These are phyloP conservation scores for Hydrocynus forskahlii DNA, from an alignment of 2,797 vertebrate genomes.

Conservation along the genomic window DNA sequence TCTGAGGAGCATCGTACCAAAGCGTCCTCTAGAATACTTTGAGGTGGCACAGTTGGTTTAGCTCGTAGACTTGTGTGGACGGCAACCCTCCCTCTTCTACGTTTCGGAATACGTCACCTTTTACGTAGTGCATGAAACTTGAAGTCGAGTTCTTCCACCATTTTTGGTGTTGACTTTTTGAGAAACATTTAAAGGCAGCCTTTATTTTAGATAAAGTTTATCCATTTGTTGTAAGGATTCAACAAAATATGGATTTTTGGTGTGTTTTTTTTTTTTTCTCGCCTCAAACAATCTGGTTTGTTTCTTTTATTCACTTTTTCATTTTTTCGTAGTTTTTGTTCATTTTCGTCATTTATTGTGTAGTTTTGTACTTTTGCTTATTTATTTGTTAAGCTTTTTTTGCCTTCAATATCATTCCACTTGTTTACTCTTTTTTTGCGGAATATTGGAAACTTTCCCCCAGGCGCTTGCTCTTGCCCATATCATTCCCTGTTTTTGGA, in stretches of 20 bases:
- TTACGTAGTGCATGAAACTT: slow-evolving; percentile 68
- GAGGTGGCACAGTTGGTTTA: slow-evolving; percentile 52
- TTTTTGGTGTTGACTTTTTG: slow-evolving; percentile 16
- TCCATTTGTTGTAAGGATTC: background rate
- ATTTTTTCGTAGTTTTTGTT: background rate
- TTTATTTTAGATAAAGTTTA: background rate
- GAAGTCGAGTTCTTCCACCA: slow-evolving; percentile 45
- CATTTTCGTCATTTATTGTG: background rate
- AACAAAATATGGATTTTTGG: too few relatives aligned
- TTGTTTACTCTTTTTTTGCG: background rate
- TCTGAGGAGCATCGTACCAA: slow-evolving; percentile 30
- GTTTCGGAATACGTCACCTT: slow-evolving; percentile 76
- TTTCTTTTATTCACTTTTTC: background rate
- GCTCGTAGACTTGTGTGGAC: slow-evolving; percentile 73
- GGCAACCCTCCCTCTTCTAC: slow-evolving; percentile 81
- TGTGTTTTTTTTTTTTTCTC: background rate
- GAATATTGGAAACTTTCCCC: background rate
- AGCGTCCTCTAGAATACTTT: slow-evolving; percentile 63
- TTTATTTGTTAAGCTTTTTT: background rate
- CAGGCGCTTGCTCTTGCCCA: background rate
- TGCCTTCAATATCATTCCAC: background rate
- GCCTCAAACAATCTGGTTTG: background rate
- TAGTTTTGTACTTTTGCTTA: slow-evolving; percentile 53
- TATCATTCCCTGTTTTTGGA: background rate
- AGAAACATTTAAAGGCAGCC: background rate